Evolutionary conservation across 1,140 invertebrate genomes (phyloP).

Genomic region (Hormaphis cornu): DNA sequence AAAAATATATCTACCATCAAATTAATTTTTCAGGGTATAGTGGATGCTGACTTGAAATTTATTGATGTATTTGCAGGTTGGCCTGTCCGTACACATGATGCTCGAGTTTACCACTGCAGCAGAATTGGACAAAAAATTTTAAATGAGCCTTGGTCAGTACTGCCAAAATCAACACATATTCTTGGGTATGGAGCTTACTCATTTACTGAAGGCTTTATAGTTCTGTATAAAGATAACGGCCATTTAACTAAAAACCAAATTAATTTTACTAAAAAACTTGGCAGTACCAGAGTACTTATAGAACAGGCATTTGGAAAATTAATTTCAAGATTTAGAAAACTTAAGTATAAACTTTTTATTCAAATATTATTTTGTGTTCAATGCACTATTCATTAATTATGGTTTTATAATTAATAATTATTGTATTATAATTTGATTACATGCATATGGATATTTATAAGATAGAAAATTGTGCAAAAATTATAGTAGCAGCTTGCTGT

Average conservation of each 20-base stretch:
- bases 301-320: background rate
- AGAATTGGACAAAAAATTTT: background rate
- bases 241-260: background rate
- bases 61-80: conserved; percentile 4
- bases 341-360: background rate
- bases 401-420: background rate
- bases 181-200: background rate
- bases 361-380: background rate
- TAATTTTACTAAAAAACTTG: background rate
- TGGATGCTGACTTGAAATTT: background rate
- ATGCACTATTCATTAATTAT: background rate
- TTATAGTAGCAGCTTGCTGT: background rate
- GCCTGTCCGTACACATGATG: background rate
- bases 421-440: background rate
- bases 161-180: background rate
- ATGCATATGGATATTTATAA: background rate
- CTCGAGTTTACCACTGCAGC: background rate
- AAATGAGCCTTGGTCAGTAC: background rate
- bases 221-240: background rate
- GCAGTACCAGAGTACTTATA: background rate
- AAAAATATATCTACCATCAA: background rate
- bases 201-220: background rate
- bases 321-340: background rate
- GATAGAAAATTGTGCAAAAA: background rate
- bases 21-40: background rate